Base-by-base conservation (phyloP, 2,888 invertebrate species). In the Acanthacorydalis orientalis region DNA sequence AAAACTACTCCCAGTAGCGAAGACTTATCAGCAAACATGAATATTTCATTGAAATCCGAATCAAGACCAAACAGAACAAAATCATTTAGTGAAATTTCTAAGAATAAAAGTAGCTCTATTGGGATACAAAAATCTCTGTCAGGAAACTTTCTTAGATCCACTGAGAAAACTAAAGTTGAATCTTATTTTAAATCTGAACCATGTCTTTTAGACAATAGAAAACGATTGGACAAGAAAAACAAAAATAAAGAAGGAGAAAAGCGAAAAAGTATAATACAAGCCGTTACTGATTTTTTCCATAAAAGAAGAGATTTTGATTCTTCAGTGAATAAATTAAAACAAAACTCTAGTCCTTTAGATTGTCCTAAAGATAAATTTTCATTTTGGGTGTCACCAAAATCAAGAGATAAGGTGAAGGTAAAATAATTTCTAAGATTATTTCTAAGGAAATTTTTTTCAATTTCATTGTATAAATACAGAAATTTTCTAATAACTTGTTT, bases 271-370 rank as follows among this genome's bases (percentile, higher is more conserved):
- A 79, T 89, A 46, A 86, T 88, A 58, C 86, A 84, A 66, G 79
- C 87, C 46, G 79, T 90, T 51, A 82, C 86, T 14, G 86, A 80
- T 62, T 83, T 89, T 63, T 83, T 90, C 61, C 76, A 79, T 57
- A 82, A 83, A 62, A 79, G 81, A 56, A 75, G 77, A 58, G 78
- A 75, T 60, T 69, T 70, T 57, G 69, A 64, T 41, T 65, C 54
- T 47, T 61, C 60, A 35, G 57, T 55, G 49, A 58, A 57, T 41
- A 56, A 58, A n/a, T 59, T 59, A 23, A 51, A 52, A n/a, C 51
- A 53, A 57, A 60, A 49, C 50, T 51, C 51, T 53, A 31, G 49
- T 53, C 53, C 56, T 7, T 49, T 52, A 1, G 50, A 53, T 31
- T 51, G 52, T 40, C 53, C 56, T 46, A 68, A 68, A 54, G 68